phyloP scores from a whole-genome alignment of 2,113 vertebrate species.

The Pipa parva region DNA sequence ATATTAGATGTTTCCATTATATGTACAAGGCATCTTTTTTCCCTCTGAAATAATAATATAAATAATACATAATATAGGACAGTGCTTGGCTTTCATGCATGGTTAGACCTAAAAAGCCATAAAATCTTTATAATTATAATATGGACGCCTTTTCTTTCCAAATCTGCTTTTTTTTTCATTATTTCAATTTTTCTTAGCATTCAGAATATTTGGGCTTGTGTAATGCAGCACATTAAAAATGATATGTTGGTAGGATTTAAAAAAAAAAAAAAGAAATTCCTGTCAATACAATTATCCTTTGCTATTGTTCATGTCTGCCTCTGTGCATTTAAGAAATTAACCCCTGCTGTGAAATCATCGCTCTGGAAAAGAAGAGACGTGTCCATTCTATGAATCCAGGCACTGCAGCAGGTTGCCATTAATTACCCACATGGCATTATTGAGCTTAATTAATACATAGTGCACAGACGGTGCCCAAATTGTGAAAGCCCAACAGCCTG shows the following conservation, averaged over 20 bases:
- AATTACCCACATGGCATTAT: slow-evolving; percentile 6
- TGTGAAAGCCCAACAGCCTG: background rate
- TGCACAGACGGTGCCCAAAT: background rate
- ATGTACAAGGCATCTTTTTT: background rate
- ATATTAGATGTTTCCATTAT: too few species aligned
- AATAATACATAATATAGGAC: background rate
- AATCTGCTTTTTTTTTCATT: background rate
- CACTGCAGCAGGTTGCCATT: background rate
- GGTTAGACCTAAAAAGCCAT: background rate
- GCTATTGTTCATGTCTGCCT: background rate
- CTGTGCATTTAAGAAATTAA: background rate
- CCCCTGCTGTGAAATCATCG: background rate
- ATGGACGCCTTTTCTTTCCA: background rate
- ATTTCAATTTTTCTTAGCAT: too few species aligned
- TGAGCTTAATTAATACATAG: slow-evolving; percentile 10
- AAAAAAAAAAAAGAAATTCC: too few species aligned
- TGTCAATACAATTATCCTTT: background rate
- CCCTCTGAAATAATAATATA: background rate
- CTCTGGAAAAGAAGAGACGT: background rate
- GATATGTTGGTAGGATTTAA: too few species aligned
- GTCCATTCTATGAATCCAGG: background rate
- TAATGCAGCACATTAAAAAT: too few species aligned
- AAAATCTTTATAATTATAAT: background rate
- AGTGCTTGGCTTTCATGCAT: background rate
- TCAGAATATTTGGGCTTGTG: too few species aligned